Evolutionary conservation across 2,797 vertebrate species (phyloP).

Genomic region (Catamblyrhynchus diadema): DNA sequence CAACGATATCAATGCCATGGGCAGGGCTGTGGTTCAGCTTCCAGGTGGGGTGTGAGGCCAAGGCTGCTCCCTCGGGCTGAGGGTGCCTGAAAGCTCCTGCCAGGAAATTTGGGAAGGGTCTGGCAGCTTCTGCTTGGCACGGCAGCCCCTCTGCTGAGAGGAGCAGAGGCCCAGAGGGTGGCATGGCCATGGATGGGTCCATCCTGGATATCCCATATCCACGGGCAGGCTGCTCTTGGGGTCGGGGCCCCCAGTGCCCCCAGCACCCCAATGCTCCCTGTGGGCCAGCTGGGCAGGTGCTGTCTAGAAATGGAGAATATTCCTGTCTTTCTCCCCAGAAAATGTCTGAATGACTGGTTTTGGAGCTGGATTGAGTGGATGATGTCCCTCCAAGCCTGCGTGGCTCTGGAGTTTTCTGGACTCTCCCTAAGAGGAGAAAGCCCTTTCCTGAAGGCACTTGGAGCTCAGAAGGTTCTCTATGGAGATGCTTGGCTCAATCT

Average conservation of each 20-base stretch:
- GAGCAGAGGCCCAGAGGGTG: not conserved
- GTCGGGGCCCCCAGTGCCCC: not conserved
- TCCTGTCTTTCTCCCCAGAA: not conserved
- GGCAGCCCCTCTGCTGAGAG: not conserved
- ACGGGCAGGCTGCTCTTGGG: not conserved
- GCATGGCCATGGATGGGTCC: fast-evolving
- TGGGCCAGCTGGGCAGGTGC: not conserved
- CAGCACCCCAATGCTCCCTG: fast-evolving
- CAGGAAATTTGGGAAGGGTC: not conserved
- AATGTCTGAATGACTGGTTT: not conserved
- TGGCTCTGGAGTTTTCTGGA: not conserved
- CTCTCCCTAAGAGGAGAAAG: not conserved
- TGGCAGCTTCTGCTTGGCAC: not conserved
- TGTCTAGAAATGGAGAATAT: not conserved
- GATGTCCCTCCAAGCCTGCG: not conserved
- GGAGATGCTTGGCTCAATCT: not conserved
- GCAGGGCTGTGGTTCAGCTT: not conserved
- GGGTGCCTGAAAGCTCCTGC: not conserved
- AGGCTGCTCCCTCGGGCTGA: not conserved
- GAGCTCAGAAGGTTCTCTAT: not conserved
- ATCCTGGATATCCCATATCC: fast-evolving
- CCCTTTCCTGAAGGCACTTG: not conserved
- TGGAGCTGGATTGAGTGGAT: not conserved
- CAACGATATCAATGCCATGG: fast-evolving
- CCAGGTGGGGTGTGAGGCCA: not conserved